These are phyloP conservation scores for Etheostoma perlongum DNA, from an alignment of 2,797 vertebrate genomes.

Conservation along the genomic window DNA sequence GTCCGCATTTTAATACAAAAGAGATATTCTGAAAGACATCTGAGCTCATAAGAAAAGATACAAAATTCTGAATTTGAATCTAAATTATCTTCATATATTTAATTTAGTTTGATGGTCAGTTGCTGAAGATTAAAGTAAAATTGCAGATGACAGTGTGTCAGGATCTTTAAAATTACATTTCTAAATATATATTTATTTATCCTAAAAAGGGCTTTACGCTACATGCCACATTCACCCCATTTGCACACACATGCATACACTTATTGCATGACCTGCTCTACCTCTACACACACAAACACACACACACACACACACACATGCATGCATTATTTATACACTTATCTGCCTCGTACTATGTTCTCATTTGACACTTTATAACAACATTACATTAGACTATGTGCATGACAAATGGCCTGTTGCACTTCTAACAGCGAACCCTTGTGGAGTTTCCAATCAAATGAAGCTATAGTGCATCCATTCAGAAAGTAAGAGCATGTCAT, in stretches of 20 bases:
- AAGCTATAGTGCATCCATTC: background rate
- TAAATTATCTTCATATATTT: background rate
- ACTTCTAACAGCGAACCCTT: background rate
- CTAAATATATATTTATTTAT: too few species aligned
- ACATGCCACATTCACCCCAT: too few species aligned
- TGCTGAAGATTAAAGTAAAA: background rate
- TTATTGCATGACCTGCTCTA: too few species aligned
- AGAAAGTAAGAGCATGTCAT: slow-evolving; percentile 14
- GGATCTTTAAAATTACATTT: too few species aligned
- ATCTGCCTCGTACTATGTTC: background rate
- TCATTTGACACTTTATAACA: background rate
- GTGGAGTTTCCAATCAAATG: background rate
- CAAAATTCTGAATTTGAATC: background rate
- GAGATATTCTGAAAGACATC: background rate
- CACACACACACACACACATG: too few species aligned
- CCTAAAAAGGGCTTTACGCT: too few species aligned
- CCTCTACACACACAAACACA: too few species aligned
- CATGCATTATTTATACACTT: background rate
- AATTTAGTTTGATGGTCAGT: background rate
- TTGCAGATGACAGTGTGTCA: background rate
- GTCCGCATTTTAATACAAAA: slow-evolving; percentile 20
- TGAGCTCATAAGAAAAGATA: slow-evolving; percentile 3
- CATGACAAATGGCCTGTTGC: slow-evolving; percentile 1
- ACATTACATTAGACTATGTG: background rate
- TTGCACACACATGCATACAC: too few species aligned